Conservation (phyloP, 2,797 vertebrate genomes). For the Trematomus bernacchii region DNA sequence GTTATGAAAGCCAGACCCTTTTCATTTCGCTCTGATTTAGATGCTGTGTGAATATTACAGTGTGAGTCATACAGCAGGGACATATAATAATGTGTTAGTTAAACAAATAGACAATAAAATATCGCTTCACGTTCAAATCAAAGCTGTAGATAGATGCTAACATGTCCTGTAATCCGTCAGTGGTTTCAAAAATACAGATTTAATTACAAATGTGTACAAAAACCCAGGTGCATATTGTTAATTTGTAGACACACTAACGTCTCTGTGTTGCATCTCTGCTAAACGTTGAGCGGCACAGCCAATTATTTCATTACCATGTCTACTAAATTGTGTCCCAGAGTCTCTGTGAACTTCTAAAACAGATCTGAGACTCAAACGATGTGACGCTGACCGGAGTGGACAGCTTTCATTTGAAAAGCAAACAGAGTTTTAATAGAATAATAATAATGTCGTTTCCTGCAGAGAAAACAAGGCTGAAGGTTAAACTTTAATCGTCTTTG, state of each 20-base stretch:
- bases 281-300: slow-evolving; percentile 8
- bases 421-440: slow-evolving; percentile 34
- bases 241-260: background rate
- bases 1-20: slow-evolving; percentile 39
- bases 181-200: background rate
- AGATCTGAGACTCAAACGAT: slow-evolving; percentile 6
- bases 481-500: slow-evolving; percentile 13
- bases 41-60: slow-evolving; percentile 33
- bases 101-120: slow-evolving; percentile 32
- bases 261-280: slow-evolving; percentile 5
- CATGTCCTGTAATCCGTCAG: background rate
- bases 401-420: slow-evolving; percentile 44
- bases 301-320: slow-evolving; percentile 25
- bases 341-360: slow-evolving; percentile 9
- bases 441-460: slow-evolving; percentile 15
- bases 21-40: slow-evolving; percentile 54
- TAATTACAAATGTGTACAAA: background rate
- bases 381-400: slow-evolving; percentile 11
- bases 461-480: slow-evolving; percentile 34
- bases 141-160: slow-evolving; percentile 8
- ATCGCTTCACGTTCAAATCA: slow-evolving; percentile 2
- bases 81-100: slow-evolving; percentile 33
- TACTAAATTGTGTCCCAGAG: slow-evolving; percentile 6
- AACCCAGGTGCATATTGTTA: background rate
- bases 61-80: slow-evolving; percentile 19